Evolutionary conservation across 2,797 vertebrate species (phyloP), one percentile per base, ranked within the genome.

Genomic region (Xiphorhynchus erythropygius): DNA sequence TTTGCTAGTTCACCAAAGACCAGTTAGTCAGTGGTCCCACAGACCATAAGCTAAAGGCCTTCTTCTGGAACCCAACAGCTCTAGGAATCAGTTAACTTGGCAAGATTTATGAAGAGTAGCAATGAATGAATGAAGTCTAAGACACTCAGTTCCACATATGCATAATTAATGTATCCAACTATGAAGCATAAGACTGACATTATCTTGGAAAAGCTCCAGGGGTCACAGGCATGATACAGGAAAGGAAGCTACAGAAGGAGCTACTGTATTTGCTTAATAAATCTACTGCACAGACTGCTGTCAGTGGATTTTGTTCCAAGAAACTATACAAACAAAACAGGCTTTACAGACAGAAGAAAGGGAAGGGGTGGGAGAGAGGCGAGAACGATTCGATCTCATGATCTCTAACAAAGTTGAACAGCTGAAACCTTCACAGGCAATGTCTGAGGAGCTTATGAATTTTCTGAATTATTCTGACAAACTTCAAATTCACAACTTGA

Each of bases 271-370:
- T 93, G 85, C 69, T 76, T 80, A 90, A 93, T 93, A 94, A 88
- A 93, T 91, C 86, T 91, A 77, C 39, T 42, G 87, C 70, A 77
- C 80, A 93, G 68, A 79, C 41, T 89, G 83, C 56, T 82, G 84
- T 93, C 90, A 93, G 68, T 55, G 67, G 74, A 87, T 86, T 95
- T 73, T 90, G 71, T 87, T 97, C 85, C 89, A 95, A 95, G 85
- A 97, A 97, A 82, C 76, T 86, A 73, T 50, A 87, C 90, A 96
- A 93, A 97, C 87, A 94, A 85, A 95, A 95, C 21, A 90, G 79
- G 59, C 90, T 94, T 87, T 84, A 67, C 44, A 93, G 94, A 49
- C 42, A 86, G 92, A 89, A 89, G 24, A 93, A 84, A 63, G 13
- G 59, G 93, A 95, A 73, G 28, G 32, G 75, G 73, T 62, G 63